Conservation (phyloP, 53 echinoderm and acorn worm species). For the Astropecten irregularis region DNA sequence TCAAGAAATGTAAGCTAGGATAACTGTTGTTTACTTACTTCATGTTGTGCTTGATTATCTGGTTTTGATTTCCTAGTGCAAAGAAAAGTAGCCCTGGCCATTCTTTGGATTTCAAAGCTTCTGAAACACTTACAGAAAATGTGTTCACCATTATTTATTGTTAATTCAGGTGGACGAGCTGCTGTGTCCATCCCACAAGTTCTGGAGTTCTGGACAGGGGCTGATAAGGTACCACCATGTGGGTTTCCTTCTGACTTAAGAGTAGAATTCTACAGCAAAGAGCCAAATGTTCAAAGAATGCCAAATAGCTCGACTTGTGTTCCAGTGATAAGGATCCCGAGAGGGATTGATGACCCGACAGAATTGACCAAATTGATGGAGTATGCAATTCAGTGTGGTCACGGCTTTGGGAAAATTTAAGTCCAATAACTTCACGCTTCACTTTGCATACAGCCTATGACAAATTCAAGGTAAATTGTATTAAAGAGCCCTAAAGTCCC, state of each 20-base stretch:
- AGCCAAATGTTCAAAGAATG: background rate
- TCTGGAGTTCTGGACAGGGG: slow-evolving; percentile 25
- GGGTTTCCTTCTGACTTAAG: slow-evolving; percentile 22
- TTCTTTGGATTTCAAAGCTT: slow-evolving; percentile 4
- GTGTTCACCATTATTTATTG: slow-evolving; percentile 9
- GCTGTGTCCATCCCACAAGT: slow-evolving; percentile 8
- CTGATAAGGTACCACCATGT: slow-evolving; percentile 15
- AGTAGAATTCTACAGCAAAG: slow-evolving; percentile 17
- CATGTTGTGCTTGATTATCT: background rate
- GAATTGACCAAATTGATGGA: slow-evolving; percentile 14
- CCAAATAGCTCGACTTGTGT: slow-evolving; percentile 14
- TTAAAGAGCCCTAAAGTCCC: background rate
- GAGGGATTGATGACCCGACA: slow-evolving; percentile 18
- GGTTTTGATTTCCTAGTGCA: slow-evolving; percentile 6
- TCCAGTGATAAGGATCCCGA: slow-evolving; percentile 1
- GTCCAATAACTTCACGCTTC: background rate
- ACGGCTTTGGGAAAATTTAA: slow-evolving; percentile 21
- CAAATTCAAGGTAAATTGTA: slow-evolving; percentile 9
- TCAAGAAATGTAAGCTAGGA: background rate
- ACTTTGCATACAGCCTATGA: slow-evolving; percentile 7
- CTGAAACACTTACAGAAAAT: slow-evolving; percentile 13
- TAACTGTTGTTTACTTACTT: background rate
- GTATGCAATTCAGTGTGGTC: slow-evolving; percentile 5
- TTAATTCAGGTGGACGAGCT: slow-evolving; percentile 6
- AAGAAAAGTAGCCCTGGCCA: background rate